Percentiles rank a stretch among this genome's conserved stretches.
Conservation (phyloP, 1,140 invertebrate genomes). For the Lasaia peninsularis region DNA sequence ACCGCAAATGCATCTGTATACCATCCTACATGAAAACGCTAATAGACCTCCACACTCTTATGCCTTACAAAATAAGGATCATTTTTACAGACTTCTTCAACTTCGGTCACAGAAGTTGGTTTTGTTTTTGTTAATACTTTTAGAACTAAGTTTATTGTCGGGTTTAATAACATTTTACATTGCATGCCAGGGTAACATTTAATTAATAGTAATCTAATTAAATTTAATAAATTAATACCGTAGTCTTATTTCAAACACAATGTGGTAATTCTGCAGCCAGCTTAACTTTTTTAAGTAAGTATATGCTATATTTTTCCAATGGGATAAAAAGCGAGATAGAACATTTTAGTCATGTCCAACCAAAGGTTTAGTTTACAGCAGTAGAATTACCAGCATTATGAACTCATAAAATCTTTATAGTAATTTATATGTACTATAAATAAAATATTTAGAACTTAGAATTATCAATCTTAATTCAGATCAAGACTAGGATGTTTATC, state of each 20-base stretch:
- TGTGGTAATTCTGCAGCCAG: not conserved
- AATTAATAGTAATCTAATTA: too few species aligned
- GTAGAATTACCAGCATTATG: too few species aligned
- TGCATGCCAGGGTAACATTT: not conserved
- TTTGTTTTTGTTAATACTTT: slow-evolving; percentile 56
- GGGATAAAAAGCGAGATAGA: too few species aligned
- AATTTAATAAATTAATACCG: not conserved
- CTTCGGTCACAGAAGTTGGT: slow-evolving; percentile 59
- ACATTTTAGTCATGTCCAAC: too few species aligned
- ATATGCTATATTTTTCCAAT: too few species aligned
- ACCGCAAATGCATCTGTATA: slow-evolving; percentile 54
- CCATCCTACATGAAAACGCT: slow-evolving; percentile 53
- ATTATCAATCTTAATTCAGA: too few species aligned
- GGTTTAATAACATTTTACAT: not conserved
- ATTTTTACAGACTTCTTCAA: slow-evolving; percentile 68
- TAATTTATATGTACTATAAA: too few species aligned
- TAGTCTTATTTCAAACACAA: not conserved
- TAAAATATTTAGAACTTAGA: too few species aligned
- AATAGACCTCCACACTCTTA: slow-evolving; percentile 52
- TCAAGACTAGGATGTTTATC: too few species aligned
- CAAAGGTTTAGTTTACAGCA: too few species aligned
- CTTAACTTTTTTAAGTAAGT: too few species aligned
- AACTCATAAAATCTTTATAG: too few species aligned
- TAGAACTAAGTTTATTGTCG: not conserved
- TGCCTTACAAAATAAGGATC: slow-evolving; percentile 63